These are phyloP conservation scores for Anneissia japonica DNA, from an alignment of 35 echinoderm and acorn worm genomes.

Conservation along the genomic window DNA sequence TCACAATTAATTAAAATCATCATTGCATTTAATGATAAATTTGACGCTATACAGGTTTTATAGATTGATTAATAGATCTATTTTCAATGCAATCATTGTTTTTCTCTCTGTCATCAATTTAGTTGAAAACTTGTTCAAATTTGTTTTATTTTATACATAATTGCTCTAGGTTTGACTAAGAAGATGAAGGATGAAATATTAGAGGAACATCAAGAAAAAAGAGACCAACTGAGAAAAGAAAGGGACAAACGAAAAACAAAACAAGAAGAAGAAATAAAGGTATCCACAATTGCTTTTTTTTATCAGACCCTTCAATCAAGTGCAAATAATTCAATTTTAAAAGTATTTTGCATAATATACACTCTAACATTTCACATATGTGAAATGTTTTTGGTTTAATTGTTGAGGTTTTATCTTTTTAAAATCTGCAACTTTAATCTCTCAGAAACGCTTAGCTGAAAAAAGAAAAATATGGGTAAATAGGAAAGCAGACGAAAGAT, in stretches of 20 bases:
- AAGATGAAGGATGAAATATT: constrained; percentile 66
- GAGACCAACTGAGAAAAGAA: constrained; percentile 55
- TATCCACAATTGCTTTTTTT: background rate
- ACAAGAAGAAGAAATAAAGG: constrained; percentile 72
- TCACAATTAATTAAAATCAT: no score
- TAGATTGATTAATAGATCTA: no score
- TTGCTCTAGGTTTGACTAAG: constrained; percentile 64
- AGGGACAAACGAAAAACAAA: constrained; percentile 59
- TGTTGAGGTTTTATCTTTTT: background rate
- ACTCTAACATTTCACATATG: background rate
- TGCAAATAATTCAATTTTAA: background rate
- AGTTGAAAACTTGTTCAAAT: no score
- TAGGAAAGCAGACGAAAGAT: constrained; percentile 72
- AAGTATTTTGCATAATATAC: background rate
- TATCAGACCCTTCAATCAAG: background rate
- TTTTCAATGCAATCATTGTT: no score
- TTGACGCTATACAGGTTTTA: no score
- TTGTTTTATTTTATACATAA: no score
- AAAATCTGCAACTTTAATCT: background rate
- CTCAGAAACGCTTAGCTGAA: constrained; percentile 70
- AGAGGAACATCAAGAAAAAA: constrained; percentile 70
- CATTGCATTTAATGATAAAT: no score
- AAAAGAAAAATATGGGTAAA: constrained; percentile 65
- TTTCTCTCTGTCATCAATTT: no score
- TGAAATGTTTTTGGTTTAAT: background rate